Percentiles rank a stretch among this genome's conserved stretches.
Conservation (phyloP, 2,888 invertebrate genomes). For the Tipula lateralis region DNA sequence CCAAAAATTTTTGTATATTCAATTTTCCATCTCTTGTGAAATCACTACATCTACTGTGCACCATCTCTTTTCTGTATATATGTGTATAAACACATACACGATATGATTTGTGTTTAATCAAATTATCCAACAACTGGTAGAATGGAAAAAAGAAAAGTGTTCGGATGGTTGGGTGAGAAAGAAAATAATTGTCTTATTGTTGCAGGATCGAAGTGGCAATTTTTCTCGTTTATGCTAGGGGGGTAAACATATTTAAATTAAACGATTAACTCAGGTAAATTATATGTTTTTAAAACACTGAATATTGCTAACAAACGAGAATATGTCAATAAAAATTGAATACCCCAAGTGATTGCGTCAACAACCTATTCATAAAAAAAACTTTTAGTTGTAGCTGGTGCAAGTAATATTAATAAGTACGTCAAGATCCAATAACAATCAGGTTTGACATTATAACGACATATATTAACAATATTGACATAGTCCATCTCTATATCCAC, state of each 20-base stretch:
- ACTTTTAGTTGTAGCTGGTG: too few species aligned
- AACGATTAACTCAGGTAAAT: background rate
- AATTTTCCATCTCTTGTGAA: background rate
- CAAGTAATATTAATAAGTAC: too few species aligned
- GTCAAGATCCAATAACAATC: too few species aligned
- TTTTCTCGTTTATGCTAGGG: background rate
- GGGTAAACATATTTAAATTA: background rate
- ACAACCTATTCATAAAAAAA: too few species aligned
- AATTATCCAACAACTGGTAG: background rate
- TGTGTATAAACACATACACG: too few species aligned
- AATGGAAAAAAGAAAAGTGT: background rate
- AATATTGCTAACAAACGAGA: too few species aligned
- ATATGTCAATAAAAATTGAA: too few species aligned
- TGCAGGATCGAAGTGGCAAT: background rate
- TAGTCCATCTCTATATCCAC: too few species aligned
- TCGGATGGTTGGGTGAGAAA: background rate
- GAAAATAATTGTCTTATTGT: background rate
- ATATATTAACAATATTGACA: too few species aligned
- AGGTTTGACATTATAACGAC: too few species aligned
- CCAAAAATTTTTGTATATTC: background rate
- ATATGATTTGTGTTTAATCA: background rate
- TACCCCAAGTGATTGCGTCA: too few species aligned
- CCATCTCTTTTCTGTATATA: too few species aligned
- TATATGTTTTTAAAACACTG: background rate
- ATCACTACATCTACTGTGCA: background rate